Base-by-base conservation (phyloP, 2,113 vertebrate species). In the Anarrhichthys ocellatus region DNA sequence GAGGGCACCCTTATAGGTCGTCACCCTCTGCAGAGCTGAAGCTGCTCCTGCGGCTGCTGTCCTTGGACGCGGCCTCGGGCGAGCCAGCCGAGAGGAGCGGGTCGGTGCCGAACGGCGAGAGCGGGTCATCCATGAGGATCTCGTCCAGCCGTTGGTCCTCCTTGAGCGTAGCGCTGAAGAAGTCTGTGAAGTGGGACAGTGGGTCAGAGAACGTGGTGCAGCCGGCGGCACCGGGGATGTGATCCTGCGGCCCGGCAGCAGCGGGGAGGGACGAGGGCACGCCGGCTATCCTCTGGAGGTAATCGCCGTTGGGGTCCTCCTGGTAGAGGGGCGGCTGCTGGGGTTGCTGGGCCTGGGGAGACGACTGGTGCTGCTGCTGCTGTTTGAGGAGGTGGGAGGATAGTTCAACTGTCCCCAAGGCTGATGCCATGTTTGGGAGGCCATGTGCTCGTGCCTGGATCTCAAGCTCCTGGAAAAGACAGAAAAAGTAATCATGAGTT, bases 141-240 rank as follows among this genome's bases (percentile, higher is more conserved):
- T 96, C 95, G 8, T 97, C 97, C 83, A 99, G 93, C 68, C 94
- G 93, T 36, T 97, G 97, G 76, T 99, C 98, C 82, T 97, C 97
- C 88, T 99, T 98, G 73, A 98, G 95, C 50, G 97, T 95, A 2
- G 96, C 95, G 0, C 97, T 97, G 91, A 99, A 99, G 94, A 99
- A 96, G 95, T 99, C 97, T 0, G 98, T 99, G 92, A 99, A 99
- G 89, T 99, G 97, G 32, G 97, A 99, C 82, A 99, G 95, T 7
- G 98, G 98, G 88, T 99, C 98, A 1, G 97, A 98, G 95, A 97
- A 99, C 13, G 95, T 94, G 65, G 95, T 93, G 44, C 96, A 95
- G 83, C 93, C 91, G 40, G 97, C 94, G 0, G 91, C 93, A 88
- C 83, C 73, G 78, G 86, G 46, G 92, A 95, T 76, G 91, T 84